Evolutionary conservation across 2,797 vertebrate genomes (phyloP), one percentile per base, ranked within the genome.

Genomic region (Erithacus rubecula): DNA sequence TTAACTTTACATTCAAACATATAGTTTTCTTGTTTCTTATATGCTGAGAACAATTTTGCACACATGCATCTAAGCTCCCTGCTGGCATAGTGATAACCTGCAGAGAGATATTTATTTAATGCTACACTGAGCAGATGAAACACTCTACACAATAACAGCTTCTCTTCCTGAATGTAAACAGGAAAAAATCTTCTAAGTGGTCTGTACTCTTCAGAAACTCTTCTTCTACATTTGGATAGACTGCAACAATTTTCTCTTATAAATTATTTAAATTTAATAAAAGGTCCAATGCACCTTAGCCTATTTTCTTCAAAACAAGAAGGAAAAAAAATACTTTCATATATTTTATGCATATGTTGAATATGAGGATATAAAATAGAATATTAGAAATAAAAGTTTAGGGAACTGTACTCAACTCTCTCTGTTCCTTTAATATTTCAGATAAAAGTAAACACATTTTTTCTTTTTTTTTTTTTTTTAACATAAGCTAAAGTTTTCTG

Each of bases 91-190:
- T 0, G 3, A 64, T 91, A 95, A 90, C 90, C 78, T 92, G 81
- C 78, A 92, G 89, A 92, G 91, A 90, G 60, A 78, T 87, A 95
- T 89, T 95, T 96, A 96, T 95, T 97, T 96, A 96, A 97, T 94
- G 94, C 74, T 96, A 89, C 68, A 85, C 43, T 95, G 89, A 96
- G 68, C 76, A 95, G 88, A 94, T 89, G 84, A 96, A 96, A 91
- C 59, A 69, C 67, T 94, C 58, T 55, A 26, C 70, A 90, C 24
- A 90, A 53, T 81, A 95, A 88, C 59, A 91, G 46, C 81, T 94
- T 94, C 71, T 81, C 22, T 68, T 94, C 39, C 60, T 68, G 43
- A 68, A 81, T 21, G 65, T 75, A 94, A 94, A 95, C 82, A 87
- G 56, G 39, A 37, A 82, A 94, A 90, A 78, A 47, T 52, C 58